Evolutionary conservation across 2,113 vertebrate species (phyloP).

Genomic region (Melanerpes aurifrons): DNA sequence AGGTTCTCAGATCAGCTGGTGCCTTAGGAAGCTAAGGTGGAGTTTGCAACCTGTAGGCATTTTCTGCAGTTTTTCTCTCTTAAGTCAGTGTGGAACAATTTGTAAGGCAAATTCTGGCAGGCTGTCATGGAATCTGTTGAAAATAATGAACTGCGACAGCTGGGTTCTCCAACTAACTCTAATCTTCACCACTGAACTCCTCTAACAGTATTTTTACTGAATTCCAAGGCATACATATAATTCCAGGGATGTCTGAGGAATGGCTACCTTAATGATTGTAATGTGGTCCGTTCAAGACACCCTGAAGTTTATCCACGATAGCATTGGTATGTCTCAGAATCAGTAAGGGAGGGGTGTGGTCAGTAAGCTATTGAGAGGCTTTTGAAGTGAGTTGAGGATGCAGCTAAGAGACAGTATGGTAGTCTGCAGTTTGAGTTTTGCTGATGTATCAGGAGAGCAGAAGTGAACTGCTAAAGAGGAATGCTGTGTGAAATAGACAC

Average conservation of each 20-base stretch:
- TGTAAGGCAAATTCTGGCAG: slow-evolving; percentile 12
- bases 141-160: not conserved
- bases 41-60: not conserved
- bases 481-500: not conserved
- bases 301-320: not conserved
- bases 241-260: not conserved
- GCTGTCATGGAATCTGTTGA: not conserved
- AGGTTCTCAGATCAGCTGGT: not conserved
- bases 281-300: not conserved
- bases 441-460: rapidly evolving
- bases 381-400: not conserved
- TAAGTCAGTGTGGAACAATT: not conserved
- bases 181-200: not conserved
- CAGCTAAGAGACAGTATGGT: not conserved
- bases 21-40: not conserved
- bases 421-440: too few species aligned
- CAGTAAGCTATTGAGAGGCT: not conserved
- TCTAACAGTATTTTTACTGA: not conserved
- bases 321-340: not conserved
- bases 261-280: not conserved
- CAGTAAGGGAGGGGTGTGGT: not conserved
- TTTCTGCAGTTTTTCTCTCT: not conserved
- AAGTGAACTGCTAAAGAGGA: not conserved
- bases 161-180: not conserved
- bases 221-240: not conserved